Percentiles rank a stretch among this genome's conserved stretches.
Conservation (phyloP, 2,888 invertebrate species). For the Drosophila quinaria region DNA sequence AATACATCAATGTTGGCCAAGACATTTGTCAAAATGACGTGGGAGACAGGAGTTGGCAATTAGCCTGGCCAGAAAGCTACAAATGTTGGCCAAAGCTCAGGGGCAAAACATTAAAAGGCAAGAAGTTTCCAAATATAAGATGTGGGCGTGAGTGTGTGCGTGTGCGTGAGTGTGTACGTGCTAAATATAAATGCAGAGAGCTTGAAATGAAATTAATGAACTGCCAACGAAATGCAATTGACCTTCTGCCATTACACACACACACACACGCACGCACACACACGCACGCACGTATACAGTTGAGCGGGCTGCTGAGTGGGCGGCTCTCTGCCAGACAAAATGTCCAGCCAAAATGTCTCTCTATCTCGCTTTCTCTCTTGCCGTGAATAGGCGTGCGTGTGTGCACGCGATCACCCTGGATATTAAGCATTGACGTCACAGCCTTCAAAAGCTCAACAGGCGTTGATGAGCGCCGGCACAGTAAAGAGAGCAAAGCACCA, state of each 20-base stretch:
- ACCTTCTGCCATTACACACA: constrained; percentile 75
- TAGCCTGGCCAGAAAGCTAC: constrained; percentile 26
- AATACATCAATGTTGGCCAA: constrained; percentile 57
- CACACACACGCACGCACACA: constrained; percentile 37
- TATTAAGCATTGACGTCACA: constrained; percentile 71
- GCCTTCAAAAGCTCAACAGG: constrained; percentile 44
- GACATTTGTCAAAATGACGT: constrained; percentile 50
- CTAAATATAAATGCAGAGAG: constrained; percentile 61
- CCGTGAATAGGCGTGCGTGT: constrained; percentile 32
- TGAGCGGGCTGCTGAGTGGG: constrained; percentile 42
- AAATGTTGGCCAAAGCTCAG: constrained; percentile 39
- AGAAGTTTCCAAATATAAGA: constrained; percentile 20
- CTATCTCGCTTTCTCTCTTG: constrained; percentile 11
- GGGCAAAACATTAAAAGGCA: constrained; percentile 27
- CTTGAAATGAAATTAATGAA: constrained; percentile 76
- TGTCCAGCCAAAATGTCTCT: constrained; percentile 58
- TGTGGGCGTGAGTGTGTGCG: constrained; percentile 4
- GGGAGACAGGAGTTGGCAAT: constrained; percentile 61
- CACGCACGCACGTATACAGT: constrained; percentile 13
- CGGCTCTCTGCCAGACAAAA: constrained; percentile 67
- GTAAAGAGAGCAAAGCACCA: constrained; percentile 6
- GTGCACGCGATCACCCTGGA: constrained; percentile 68
- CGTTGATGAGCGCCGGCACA: not conserved
- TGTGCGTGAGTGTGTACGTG: constrained; percentile 19
- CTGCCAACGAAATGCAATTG: constrained; percentile 83